phyloP scores from a whole-genome alignment of 2,113 vertebrate species.

The Antechinus flavipes region DNA sequence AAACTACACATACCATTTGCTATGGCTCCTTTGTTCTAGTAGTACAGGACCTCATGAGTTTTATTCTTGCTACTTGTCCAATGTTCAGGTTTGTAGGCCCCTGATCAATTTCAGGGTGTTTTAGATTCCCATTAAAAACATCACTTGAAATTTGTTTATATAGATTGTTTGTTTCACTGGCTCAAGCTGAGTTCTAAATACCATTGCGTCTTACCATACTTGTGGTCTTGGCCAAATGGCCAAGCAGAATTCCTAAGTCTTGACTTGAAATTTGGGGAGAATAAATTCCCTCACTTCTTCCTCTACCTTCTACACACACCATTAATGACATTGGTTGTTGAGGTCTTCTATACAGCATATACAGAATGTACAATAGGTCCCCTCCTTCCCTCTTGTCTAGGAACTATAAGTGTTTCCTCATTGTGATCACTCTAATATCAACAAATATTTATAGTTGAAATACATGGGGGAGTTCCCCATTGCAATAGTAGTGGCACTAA shows the following conservation, averaged over 20 bases:
- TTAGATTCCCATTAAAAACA: neutral
- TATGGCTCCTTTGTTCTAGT: neutral
- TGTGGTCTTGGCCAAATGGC: neutral
- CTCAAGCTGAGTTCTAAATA: conserved; percentile 17
- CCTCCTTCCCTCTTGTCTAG: conserved; percentile 53
- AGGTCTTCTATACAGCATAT: conserved; percentile 73
- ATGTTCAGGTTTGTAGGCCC: neutral
- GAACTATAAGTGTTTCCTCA: conserved; percentile 69
- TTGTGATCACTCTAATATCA: conserved; percentile 66
- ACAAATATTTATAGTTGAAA: conserved; percentile 71
- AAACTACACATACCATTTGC: neutral
- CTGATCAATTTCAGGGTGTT: neutral
- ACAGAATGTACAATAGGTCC: conserved; percentile 69
- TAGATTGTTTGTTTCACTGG: neutral
- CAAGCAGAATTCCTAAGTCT: neutral
- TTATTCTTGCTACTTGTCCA: neutral
- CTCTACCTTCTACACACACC: neutral
- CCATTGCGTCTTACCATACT: neutral
- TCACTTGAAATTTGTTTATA: neutral
- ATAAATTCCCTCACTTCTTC: conserved; percentile 19
- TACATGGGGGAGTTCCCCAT: conserved; percentile 35
- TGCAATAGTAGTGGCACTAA: conserved; percentile 81
- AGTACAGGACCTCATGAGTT: neutral
- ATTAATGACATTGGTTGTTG: conserved; percentile 34
- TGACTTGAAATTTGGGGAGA: conserved; percentile 23